A percentile compares a stretch with the other conserved stretches of the same genome.
phyloP scores from a whole-genome alignment of 2,888 invertebrate species.

The Tetropium fuscum region DNA sequence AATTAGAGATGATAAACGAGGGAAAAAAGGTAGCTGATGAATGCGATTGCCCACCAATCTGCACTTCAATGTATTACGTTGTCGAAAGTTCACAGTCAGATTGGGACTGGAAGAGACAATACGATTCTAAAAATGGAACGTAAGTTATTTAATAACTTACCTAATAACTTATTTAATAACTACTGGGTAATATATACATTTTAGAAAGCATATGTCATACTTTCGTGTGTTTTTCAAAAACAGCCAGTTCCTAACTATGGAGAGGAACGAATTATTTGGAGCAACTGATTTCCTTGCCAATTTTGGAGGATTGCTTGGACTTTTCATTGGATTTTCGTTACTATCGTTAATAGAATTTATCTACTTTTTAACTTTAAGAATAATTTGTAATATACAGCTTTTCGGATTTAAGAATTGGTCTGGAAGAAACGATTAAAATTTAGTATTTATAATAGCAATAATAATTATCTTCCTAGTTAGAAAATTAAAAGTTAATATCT shows the following conservation, averaged over 20 bases:
- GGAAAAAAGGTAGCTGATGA: neutral
- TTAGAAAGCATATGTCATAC: constrained; percentile 66
- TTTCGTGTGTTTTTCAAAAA: constrained; percentile 78
- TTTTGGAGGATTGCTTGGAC: constrained; percentile 74
- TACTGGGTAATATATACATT: constrained; percentile 35
- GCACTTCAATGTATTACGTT: constrained; percentile 16
- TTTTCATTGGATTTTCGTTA: constrained; percentile 62
- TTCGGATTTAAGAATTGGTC: constrained; percentile 50
- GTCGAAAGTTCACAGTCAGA: constrained; percentile 14
- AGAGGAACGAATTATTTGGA: constrained; percentile 76
- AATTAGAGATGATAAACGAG: neutral
- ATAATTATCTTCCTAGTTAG: too few species aligned
- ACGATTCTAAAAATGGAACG: constrained; percentile 16
- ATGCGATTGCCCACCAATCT: constrained; percentile 18
- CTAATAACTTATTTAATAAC: neutral
- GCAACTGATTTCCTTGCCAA: constrained; percentile 78
- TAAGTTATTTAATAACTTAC: constrained; percentile 4
- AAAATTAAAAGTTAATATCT: too few species aligned
- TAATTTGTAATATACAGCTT: constrained; percentile 54
- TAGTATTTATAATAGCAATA: neutral
- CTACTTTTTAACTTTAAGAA: constrained; percentile 67
- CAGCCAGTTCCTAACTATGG: constrained; percentile 76
- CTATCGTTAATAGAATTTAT: constrained; percentile 67
- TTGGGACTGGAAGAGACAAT: constrained; percentile 20
- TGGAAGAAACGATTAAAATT: constrained; percentile 29